Evolutionary conservation across 1,140 invertebrate genomes (phyloP).

Genomic region (Camponotus vicinus): DNA sequence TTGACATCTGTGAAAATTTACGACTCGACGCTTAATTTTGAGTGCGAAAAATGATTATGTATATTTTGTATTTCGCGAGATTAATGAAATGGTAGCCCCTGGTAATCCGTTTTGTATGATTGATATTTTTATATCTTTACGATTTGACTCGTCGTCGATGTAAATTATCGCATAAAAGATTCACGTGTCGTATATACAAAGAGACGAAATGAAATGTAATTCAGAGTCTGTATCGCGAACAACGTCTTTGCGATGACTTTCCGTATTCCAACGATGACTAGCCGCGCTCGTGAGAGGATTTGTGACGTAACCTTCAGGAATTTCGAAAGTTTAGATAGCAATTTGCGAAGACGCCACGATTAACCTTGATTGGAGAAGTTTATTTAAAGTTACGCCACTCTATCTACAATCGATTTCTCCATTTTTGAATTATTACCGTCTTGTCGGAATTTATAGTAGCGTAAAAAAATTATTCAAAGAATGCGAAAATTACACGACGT

Average conservation of each 20-base stretch:
- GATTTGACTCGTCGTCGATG: background rate
- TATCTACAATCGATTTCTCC: conserved; percentile 31
- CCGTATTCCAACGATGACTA: conserved; percentile 22
- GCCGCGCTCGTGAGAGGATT: conserved; percentile 13
- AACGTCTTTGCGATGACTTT: background rate
- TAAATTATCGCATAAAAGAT: background rate
- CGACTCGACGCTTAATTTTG: background rate
- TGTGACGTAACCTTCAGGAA: conserved; percentile 59
- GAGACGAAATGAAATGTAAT: background rate
- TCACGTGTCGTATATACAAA: background rate
- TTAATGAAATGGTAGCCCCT: background rate
- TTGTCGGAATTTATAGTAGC: background rate
- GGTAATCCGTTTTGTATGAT: background rate
- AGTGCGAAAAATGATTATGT: no score
- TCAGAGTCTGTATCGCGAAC: background rate
- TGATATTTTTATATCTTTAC: background rate
- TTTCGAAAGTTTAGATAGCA: conserved; percentile 69
- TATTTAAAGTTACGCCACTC: conserved; percentile 35
- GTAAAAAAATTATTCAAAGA: background rate
- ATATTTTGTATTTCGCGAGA: background rate
- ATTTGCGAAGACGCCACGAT: conserved; percentile 53
- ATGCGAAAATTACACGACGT: background rate
- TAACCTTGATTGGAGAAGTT: conserved; percentile 49
- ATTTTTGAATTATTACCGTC: conserved; percentile 3
- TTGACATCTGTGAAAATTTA: conserved; percentile 16